Conservation (phyloP, 2,113 vertebrate species). For the Martes martes region DNA sequence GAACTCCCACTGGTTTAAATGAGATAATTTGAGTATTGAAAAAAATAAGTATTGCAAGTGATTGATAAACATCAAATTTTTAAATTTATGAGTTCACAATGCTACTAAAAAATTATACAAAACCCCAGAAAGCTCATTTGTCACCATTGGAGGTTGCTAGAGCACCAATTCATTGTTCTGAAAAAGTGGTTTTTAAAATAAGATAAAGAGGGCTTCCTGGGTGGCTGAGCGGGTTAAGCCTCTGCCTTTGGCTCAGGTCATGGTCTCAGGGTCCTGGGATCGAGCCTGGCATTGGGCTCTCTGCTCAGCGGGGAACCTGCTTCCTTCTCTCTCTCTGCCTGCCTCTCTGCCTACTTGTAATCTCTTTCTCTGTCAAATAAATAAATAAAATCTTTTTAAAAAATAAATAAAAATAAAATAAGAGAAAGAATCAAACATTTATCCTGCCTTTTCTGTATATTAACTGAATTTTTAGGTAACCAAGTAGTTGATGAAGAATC, state of each 20-base stretch:
- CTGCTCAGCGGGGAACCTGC: too few species aligned
- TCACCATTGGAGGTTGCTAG: not conserved
- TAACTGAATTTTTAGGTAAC: not conserved
- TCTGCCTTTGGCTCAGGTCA: too few species aligned
- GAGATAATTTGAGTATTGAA: not conserved
- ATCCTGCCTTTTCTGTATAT: not conserved
- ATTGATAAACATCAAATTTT: not conserved
- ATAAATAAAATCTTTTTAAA: too few species aligned
- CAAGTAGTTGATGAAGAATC: not conserved
- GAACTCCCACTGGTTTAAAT: not conserved
- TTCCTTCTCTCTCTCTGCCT: too few species aligned
- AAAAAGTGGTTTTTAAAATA: not conserved
- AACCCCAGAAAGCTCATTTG: not conserved
- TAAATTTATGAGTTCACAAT: not conserved
- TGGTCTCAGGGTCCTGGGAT: too few species aligned
- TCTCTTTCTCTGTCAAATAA: too few species aligned
- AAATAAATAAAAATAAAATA: too few species aligned
- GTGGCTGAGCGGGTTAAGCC: too few species aligned
- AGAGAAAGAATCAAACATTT: not conserved
- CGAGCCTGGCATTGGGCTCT: accelerated
- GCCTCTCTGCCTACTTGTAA: too few species aligned
- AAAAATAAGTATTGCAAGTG: not conserved
- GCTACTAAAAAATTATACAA: not conserved
- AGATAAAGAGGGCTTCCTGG: not conserved
- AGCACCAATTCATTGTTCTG: not conserved